Evolutionary conservation across 2,888 invertebrate species (phyloP).

Genomic region (Stenodema calcarata): DNA sequence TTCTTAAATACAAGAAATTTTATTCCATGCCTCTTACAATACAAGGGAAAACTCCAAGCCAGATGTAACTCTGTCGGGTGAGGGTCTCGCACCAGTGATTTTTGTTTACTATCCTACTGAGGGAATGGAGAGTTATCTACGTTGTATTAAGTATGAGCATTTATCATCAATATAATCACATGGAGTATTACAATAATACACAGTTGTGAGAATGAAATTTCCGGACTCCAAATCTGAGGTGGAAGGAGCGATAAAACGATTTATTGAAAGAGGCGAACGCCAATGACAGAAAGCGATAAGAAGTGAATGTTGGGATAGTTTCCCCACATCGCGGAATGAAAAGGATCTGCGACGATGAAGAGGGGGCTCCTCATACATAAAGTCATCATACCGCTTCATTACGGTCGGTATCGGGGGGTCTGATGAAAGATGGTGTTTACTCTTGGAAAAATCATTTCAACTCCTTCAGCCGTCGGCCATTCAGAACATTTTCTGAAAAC

Average conservation of each 20-base stretch:
- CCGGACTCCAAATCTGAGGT: background rate
- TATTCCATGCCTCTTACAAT: too few species aligned
- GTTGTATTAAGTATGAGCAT: too few species aligned
- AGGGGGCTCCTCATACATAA: slow-evolving; percentile 51
- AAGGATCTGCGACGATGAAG: background rate
- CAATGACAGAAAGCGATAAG: background rate
- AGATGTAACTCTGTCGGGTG: too few species aligned
- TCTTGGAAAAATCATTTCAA: slow-evolving; percentile 45
- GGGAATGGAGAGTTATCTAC: too few species aligned
- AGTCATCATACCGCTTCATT: slow-evolving; percentile 52
- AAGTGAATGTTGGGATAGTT: background rate
- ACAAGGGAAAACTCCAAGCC: too few species aligned
- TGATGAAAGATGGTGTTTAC: slow-evolving; percentile 53
- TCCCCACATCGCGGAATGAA: background rate
- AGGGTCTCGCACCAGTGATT: too few species aligned
- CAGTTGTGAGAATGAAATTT: too few species aligned
- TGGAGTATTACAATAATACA: too few species aligned
- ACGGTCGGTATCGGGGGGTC: slow-evolving; percentile 26
- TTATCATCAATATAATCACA: too few species aligned
- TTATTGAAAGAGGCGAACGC: background rate
- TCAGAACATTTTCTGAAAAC: background rate
- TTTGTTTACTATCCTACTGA: too few species aligned
- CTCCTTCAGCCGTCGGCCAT: background rate
- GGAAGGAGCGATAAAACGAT: background rate
- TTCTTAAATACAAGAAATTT: too few species aligned